phyloP scores from a whole-genome alignment of 1,140 invertebrate genomes.

The Zaprionus kolodkinae region DNA sequence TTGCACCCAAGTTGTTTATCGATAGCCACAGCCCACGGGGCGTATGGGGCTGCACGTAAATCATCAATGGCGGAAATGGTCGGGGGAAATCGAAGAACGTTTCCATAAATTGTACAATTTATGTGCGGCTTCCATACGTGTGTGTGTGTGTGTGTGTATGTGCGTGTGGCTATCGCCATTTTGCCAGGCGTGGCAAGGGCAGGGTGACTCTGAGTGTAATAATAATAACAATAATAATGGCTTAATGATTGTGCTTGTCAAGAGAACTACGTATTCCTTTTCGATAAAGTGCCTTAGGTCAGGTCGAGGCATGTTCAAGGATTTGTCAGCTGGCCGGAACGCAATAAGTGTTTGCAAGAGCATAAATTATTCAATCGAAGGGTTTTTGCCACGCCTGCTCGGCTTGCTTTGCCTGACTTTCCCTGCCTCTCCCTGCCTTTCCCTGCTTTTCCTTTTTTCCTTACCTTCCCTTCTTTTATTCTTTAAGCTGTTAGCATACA shows the following conservation, averaged over 20 bases:
- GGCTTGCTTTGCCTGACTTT: too few species aligned
- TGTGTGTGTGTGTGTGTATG: not conserved
- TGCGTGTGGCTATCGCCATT: not conserved
- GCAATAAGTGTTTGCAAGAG: not conserved
- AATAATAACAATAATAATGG: constrained; percentile 81
- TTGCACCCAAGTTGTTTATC: constrained; percentile 76
- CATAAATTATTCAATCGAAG: not conserved
- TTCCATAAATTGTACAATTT: constrained; percentile 60
- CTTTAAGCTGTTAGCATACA: not conserved
- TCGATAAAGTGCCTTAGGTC: constrained; percentile 63
- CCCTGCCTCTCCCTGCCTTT: too few species aligned
- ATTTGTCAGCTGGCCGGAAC: constrained; percentile 58
- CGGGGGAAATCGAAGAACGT: not conserved
- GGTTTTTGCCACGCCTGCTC: too few species aligned
- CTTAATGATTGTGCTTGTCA: constrained; percentile 76
- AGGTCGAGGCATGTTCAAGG: constrained; percentile 25
- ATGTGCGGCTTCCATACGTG: constrained; percentile 50
- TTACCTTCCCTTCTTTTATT: too few species aligned
- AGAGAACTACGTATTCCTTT: constrained; percentile 40
- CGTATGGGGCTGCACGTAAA: constrained; percentile 57
- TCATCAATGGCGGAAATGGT: constrained; percentile 39
- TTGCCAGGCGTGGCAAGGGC: not conserved
- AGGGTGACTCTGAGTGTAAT: constrained; percentile 57
- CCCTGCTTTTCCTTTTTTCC: too few species aligned
- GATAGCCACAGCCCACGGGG: constrained; percentile 42